Evolutionary conservation across 1,140 invertebrate species (phyloP), one percentile per base, ranked within the genome.

Genomic region (Anastrepha ludens): DNA sequence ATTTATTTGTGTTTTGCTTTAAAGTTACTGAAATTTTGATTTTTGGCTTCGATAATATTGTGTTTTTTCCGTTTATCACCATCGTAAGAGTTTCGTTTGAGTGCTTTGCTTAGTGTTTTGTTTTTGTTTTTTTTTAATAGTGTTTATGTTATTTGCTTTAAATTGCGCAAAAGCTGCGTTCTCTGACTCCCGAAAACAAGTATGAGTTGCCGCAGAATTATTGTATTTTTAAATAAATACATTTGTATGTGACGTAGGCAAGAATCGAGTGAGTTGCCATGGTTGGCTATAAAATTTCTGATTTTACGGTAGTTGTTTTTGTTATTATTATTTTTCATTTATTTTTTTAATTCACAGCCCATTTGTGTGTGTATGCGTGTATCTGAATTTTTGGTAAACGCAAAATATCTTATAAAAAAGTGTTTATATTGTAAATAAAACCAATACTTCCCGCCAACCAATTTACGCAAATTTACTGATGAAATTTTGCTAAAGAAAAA

Each of bases 41-140:
- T 86, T 86, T 86, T 86, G 85, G 85, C 60, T 86, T 62, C 41
- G 15, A 62, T 86, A 13, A 86, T 64, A 62, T 86, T 86, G 85
- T 86, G 58, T 86, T 64, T 20, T 81, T 78, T 81, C 17, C 74
- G 55, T 81, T 55, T 81, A 81, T 81, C 44, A 81, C 74, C 74
- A 55, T 55, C 47, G 7, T n/a, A 50, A 55, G 74, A 55, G 74
- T 50, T 81, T 81, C 47, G 47, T 29, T 55, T 81, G 3, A 2
- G 41, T 20, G 13, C 41, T 81, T 85, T 74, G 13, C 44, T 29
- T 58, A 1, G 13, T 41, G 3, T 55, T n/a, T 15, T 47, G 2
- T 74, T 74, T 44, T 74, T 17, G 6, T 74, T 17, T 74, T 74
- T 74, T 74, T 74, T 44, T 44, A 44, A 15, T n/a, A 47, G 9